Evolutionary conservation across 2,113 vertebrate species (phyloP), one percentile per base, ranked within the genome.

Genomic region (Catharus bicknelli): DNA sequence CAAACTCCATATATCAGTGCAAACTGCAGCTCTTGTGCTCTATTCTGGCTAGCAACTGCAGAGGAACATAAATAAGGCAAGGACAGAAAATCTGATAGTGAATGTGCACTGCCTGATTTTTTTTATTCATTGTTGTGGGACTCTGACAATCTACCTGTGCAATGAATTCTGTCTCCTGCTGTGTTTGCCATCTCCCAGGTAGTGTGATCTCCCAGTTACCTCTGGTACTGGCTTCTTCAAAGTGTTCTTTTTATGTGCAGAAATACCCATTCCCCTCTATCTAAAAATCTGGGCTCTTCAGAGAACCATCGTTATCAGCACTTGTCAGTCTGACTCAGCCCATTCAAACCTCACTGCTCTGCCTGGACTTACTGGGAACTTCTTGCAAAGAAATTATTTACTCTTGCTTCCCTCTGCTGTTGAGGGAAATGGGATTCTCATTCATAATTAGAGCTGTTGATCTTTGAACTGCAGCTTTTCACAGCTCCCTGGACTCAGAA

Each of bases 381-480:
- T 64, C 34, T 36, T 40, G 16, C 27, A 94, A 48, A 90, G 19
- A 83, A 83, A 51, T 47, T 5, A 73, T 83, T 94, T 94, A 76
- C 38, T 81, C 77, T 82, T 85, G 51, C 66, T 82, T 45, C 40
- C 34, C 51, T 88, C 55, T n/a, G 29, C 57, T 75, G 43, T 21
- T 36, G 30, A 74, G 51, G 42, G 66, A 96, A 91, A 94, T 58
- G 55, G 38, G 36, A 75, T 86, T 91, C 73, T 87, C 32, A 9
- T 68, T 72, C 89, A 70, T 84, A 93, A 93, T 93, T 86, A 83
- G 29, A 75, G 70, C 30, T 54, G 78, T 2, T 83, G 90, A 86
- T 83, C 87, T 91, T 30, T 57, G 58, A 90, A 92, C 54, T 76
- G 42, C 54, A 76, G 34, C 63, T 79, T 90, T 91, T 79, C 89